Conservation (phyloP, 2,113 vertebrate genomes). For the Pontoporia blainvillei region DNA sequence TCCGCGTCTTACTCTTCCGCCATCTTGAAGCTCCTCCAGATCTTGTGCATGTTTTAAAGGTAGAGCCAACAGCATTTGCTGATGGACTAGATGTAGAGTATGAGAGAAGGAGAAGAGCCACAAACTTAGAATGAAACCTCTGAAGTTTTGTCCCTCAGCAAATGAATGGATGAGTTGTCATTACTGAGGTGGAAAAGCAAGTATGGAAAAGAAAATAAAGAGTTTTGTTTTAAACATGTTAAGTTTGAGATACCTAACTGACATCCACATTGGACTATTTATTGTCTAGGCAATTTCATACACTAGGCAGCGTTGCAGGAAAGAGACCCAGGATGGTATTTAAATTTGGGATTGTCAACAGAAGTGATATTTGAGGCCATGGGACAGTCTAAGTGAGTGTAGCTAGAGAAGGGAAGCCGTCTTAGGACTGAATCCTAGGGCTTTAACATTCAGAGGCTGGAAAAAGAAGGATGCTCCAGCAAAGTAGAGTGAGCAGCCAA, state of each 20-base stretch:
- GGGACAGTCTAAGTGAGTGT: background rate
- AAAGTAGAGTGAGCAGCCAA: background rate
- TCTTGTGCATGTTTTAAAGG: no score
- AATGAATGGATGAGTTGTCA: background rate
- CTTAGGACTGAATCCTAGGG: background rate
- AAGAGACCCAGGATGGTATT: background rate
- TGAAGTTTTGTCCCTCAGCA: background rate
- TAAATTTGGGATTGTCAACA: background rate
- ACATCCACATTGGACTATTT: background rate
- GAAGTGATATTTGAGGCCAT: background rate
- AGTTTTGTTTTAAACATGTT: background rate
- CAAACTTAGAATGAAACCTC: background rate
- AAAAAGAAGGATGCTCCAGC: background rate
- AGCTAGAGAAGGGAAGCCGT: background rate
- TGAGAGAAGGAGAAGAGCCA: background rate
- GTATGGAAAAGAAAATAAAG: background rate
- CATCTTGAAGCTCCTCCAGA: no score
- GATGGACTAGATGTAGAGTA: background rate
- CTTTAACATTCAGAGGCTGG: background rate
- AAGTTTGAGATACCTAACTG: background rate
- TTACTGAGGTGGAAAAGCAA: background rate
- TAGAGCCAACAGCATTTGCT: background rate
- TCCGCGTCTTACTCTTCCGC: no score
- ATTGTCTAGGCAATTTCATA: background rate
- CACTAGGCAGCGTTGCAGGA: background rate